These are phyloP conservation scores for Bombycilla garrulus DNA, from an alignment of 2,113 vertebrate species.

Conservation along the genomic window DNA sequence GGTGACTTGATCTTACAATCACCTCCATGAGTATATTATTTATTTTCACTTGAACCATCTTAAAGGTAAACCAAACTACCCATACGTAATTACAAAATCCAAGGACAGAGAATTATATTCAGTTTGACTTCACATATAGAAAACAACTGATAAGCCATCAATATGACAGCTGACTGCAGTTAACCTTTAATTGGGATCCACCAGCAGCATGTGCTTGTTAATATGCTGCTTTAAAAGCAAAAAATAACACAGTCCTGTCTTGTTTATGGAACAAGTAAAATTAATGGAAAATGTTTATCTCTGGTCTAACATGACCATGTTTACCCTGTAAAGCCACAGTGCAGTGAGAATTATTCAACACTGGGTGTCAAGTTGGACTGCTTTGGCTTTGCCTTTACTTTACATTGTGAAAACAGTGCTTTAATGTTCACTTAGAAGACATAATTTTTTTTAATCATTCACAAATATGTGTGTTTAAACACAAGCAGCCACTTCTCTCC, in stretches of 20 bases:
- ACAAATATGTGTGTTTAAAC: neutral
- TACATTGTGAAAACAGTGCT: neutral
- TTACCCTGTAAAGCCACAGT: neutral
- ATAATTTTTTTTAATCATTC: neutral
- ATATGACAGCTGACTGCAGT: neutral
- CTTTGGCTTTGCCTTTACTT: neutral
- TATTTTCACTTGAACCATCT: neutral
- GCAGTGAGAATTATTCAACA: neutral
- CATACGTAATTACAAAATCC: neutral
- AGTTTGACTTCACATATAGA: neutral
- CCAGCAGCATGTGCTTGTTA: neutral
- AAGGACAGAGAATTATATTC: neutral
- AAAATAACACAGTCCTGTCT: neutral
- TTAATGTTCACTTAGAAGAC: neutral
- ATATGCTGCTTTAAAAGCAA: neutral
- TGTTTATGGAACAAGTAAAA: neutral
- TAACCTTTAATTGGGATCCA: conserved; percentile 23
- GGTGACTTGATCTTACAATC: neutral
- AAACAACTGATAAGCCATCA: conserved; percentile 31
- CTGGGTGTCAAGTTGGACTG: neutral
- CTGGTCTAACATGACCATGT: neutral
- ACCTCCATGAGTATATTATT: neutral
- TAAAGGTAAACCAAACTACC: neutral
- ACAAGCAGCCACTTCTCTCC: neutral
- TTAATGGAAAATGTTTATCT: neutral